phyloP scores from a whole-genome alignment of 2,113 vertebrate genomes.

The Labeo catla region DNA sequence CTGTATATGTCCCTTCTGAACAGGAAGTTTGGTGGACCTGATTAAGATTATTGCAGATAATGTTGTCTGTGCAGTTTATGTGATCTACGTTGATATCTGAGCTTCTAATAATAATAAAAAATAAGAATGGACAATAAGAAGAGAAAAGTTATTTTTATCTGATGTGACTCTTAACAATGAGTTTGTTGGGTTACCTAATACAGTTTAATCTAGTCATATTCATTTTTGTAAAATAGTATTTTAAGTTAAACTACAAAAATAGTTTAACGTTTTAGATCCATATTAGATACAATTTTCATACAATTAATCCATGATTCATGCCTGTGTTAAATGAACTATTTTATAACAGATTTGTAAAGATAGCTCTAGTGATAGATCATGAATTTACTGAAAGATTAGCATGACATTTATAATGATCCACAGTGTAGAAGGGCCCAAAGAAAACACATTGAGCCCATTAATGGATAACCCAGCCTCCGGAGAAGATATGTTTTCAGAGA shows the following conservation, averaged over 20 bases:
- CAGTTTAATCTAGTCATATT: background rate
- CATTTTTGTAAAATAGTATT: background rate
- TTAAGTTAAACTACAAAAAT: too few relatives aligned
- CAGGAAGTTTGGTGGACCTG: slow-evolving; percentile 4
- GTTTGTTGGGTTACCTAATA: background rate
- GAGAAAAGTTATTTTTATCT: background rate
- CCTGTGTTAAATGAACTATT: background rate
- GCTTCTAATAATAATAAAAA: background rate
- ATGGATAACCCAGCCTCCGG: slow-evolving; percentile 40
- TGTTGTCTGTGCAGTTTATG: background rate
- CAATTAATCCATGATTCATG: too few relatives aligned
- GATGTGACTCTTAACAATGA: background rate
- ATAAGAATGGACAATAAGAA: background rate
- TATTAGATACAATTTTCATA: too few relatives aligned
- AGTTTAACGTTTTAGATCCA: too few relatives aligned
- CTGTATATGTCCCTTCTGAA: background rate
- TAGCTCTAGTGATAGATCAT: slow-evolving; percentile 14
- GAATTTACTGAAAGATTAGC: slow-evolving; percentile 14
- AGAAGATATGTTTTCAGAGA: slow-evolving; percentile 35
- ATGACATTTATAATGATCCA: background rate
- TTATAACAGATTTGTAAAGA: slow-evolving; percentile 12
- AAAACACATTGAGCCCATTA: slow-evolving; percentile 39
- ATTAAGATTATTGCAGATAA: background rate
- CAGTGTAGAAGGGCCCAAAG: background rate
- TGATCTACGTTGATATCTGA: background rate